These are phyloP conservation scores for Papilio machaon DNA, from an alignment of 1,140 invertebrate species.

Conservation along the genomic window DNA sequence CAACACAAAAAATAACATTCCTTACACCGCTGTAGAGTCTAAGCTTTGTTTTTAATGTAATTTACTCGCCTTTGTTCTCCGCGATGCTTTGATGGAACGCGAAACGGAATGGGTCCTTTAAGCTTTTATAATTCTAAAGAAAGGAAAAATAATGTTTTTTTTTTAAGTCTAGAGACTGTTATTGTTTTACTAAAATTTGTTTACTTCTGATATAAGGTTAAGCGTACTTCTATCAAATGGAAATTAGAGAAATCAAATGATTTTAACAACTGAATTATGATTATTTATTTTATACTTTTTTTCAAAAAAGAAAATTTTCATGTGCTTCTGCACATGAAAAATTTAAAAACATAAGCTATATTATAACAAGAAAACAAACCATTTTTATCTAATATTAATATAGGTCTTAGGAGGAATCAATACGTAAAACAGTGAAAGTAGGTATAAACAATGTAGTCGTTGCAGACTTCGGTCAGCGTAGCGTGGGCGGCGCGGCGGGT, in stretches of 20 bases:
- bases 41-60: slow-evolving; percentile 33
- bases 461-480: slow-evolving; percentile 55
- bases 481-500: slow-evolving; percentile 62
- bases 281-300: no score
- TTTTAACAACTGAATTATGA: background rate
- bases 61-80: slow-evolving; percentile 31
- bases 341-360: no score
- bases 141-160: background rate
- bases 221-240: background rate
- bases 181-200: background rate
- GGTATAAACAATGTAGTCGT: slow-evolving; percentile 52
- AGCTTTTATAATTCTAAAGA: background rate
- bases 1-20: slow-evolving; percentile 34
- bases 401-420: background rate
- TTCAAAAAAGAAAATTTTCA: no score
- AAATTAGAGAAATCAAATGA: background rate
- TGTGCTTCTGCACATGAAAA: no score
- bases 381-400: no score
- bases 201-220: background rate
- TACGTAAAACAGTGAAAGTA: background rate
- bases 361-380: no score
- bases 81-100: slow-evolving; percentile 16
- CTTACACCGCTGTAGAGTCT: background rate
- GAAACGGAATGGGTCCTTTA: slow-evolving; percentile 28
- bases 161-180: background rate